These are phyloP conservation scores for Callosobruchus maculatus DNA, from an alignment of 2,888 invertebrate genomes.

Conservation along the genomic window DNA sequence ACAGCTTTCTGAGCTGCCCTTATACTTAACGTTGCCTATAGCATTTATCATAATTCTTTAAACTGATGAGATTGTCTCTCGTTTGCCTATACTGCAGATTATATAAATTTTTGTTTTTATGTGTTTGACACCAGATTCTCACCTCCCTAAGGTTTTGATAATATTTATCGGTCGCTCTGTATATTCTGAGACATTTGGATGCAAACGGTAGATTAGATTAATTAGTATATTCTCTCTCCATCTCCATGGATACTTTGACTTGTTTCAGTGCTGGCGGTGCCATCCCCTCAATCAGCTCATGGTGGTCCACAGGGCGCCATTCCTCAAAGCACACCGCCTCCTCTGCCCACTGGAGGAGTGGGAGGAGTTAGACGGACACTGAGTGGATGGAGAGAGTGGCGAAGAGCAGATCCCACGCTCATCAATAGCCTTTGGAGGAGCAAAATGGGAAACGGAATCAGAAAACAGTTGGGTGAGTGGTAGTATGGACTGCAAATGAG, in stretches of 20 bases:
- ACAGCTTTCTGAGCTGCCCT: no score
- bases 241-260: not conserved
- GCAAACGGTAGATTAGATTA: no score
- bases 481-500: conserved; percentile 17
- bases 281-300: conserved; percentile 57
- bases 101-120: no score
- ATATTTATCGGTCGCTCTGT: no score
- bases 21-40: no score
- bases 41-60: no score
- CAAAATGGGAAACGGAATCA: conserved; percentile 68
- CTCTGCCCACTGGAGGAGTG: conserved; percentile 54
- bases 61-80: no score
- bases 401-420: conserved; percentile 67
- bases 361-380: conserved; percentile 58
- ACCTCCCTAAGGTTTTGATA: no score
- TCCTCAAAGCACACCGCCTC: conserved; percentile 50
- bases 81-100: no score
- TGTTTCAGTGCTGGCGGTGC: conserved; percentile 37
- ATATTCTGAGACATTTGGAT: no score
- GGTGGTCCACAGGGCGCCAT: conserved; percentile 52
- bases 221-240: no score
- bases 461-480: conserved; percentile 59
- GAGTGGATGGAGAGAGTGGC: conserved; percentile 66
- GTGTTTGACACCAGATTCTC: no score
- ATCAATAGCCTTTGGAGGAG: conserved; percentile 72